phyloP scores from a whole-genome alignment of 2,888 invertebrate species.

The Cosmia pyralina region DNA sequence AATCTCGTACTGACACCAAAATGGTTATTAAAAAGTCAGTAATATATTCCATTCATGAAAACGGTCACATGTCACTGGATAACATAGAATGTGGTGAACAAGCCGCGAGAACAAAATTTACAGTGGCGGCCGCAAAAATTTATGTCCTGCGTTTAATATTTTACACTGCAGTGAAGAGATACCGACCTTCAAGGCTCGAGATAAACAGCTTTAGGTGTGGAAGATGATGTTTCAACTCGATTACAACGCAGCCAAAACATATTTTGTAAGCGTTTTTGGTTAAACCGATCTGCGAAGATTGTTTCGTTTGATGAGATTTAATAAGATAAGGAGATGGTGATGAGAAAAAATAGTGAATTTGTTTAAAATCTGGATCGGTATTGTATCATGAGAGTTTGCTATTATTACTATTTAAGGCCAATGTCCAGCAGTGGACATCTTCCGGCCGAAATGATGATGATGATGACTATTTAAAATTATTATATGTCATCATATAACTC shows the following conservation, averaged over 20 bases:
- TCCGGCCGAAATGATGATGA: too few relatives aligned
- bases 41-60: slow-evolving; percentile 60
- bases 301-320: slow-evolving; percentile 54
- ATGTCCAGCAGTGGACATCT: too few relatives aligned
- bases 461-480: not conserved
- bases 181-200: slow-evolving; percentile 55
- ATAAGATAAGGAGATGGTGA: slow-evolving; percentile 51
- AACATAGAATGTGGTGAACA: slow-evolving; percentile 62
- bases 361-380: not conserved
- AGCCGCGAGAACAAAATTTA: slow-evolving; percentile 65
- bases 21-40: slow-evolving; percentile 61
- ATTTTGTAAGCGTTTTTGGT: slow-evolving; percentile 57
- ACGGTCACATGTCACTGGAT: slow-evolving; percentile 59
- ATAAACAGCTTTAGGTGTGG: slow-evolving; percentile 57
- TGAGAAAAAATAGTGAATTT: slow-evolving; percentile 21
- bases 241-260: slow-evolving; percentile 54
- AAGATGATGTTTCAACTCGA: slow-evolving; percentile 59
- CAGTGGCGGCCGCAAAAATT: slow-evolving; percentile 60
- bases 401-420: too few relatives aligned
- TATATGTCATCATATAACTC: not conserved
- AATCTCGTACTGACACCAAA: slow-evolving; percentile 43
- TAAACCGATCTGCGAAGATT: slow-evolving; percentile 54
- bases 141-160: slow-evolving; percentile 66
- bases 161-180: slow-evolving; percentile 64
- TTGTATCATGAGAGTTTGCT: not conserved